A percentile compares a stretch with the other conserved stretches of the same genome.
phyloP scores from a whole-genome alignment of 2,113 vertebrate species.

The Perca fluviatilis region DNA sequence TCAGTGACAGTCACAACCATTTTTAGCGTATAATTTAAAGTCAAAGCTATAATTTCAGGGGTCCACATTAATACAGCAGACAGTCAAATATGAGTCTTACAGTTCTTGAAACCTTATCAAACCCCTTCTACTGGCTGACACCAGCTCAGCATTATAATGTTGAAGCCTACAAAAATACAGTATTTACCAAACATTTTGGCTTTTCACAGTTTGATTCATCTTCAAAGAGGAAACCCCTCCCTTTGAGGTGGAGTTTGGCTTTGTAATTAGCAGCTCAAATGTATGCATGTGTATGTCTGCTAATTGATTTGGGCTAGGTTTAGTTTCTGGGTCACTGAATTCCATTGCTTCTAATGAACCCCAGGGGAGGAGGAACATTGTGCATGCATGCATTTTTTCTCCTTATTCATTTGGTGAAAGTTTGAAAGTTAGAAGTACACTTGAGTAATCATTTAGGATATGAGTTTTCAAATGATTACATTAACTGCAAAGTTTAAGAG shows the following conservation, averaged over 20 bases:
- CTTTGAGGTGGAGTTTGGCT: conserved; percentile 71
- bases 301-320: conserved; percentile 79
- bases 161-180: conserved; percentile 45
- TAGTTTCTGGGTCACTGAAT: conserved; percentile 86
- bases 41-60: not conserved
- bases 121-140: not conserved
- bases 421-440: conserved; percentile 69
- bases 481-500: conserved; percentile 21
- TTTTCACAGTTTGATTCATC: conserved; percentile 54
- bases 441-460: conserved; percentile 57
- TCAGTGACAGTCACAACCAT: not conserved
- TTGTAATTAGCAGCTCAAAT: conserved; percentile 76
- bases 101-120: conserved; percentile 24
- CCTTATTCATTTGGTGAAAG: conserved; percentile 60
- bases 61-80: conserved; percentile 12
- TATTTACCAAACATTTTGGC: conserved; percentile 61
- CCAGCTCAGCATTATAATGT: conserved; percentile 7
- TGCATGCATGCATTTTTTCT: conserved; percentile 67
- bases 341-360: conserved; percentile 84
- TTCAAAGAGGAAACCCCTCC: conserved; percentile 76
- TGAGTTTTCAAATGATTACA: conserved; percentile 45
- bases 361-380: conserved; percentile 71
- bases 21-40: not conserved
- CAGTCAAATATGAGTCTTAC: conserved; percentile 2
- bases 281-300: conserved; percentile 73